A percentile compares a stretch with the other conserved stretches of the same genome.
These are phyloP conservation scores for Diglossa cyanea DNA, from an alignment of 2,797 vertebrate species.

Conservation along the genomic window DNA sequence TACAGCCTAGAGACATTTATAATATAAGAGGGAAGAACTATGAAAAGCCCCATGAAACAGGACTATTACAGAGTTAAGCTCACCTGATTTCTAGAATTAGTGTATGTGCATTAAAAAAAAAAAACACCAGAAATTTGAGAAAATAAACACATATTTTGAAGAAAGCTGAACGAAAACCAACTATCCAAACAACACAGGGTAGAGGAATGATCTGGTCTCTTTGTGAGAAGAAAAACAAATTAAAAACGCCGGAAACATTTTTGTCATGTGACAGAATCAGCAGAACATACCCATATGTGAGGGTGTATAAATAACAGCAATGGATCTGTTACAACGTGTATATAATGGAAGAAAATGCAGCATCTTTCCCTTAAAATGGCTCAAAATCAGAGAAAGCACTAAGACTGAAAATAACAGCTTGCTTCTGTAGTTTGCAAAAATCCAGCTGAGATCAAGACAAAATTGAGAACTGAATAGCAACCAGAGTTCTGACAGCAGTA, in stretches of 20 bases:
- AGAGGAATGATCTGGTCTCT: background rate
- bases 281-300: background rate
- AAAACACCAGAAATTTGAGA: rapidly evolving
- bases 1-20: background rate
- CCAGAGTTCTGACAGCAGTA: background rate
- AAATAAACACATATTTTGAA: background rate
- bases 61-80: background rate
- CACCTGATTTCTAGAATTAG: background rate
- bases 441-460: constrained; percentile 10
- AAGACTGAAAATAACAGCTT: background rate
- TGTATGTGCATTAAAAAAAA: background rate
- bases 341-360: background rate
- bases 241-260: background rate
- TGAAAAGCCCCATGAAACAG: background rate
- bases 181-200: background rate
- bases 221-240: background rate
- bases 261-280: background rate
- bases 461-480: background rate
- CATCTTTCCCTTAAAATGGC: background rate
- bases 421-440: constrained; percentile 3
- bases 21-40: background rate
- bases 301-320: background rate
- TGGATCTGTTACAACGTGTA: background rate
- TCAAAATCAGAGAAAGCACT: background rate
- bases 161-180: background rate